These are phyloP conservation scores for Chrysoperla carnea DNA, from an alignment of 1,140 invertebrate species.

Conservation along the genomic window DNA sequence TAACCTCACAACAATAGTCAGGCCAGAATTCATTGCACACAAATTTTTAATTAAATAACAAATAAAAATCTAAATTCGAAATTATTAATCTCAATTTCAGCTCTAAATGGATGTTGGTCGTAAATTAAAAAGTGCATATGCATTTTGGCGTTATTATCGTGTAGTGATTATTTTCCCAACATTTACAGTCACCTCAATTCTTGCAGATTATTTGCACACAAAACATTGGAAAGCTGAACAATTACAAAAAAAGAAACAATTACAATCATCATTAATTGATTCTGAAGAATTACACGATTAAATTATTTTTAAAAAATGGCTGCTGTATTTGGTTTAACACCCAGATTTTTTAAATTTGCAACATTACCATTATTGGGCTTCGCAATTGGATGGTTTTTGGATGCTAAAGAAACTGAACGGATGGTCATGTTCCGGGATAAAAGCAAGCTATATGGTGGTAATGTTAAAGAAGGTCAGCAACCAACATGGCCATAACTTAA, in stretches of 20 bases:
- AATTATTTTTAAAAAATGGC: too few relatives aligned
- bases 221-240: neutral
- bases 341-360: slow-evolving; percentile 17
- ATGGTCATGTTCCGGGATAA: slow-evolving; percentile 57
- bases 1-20: too few relatives aligned
- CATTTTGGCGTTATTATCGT: neutral
- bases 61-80: too few relatives aligned
- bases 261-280: too few relatives aligned
- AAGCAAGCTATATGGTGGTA: slow-evolving; percentile 50
- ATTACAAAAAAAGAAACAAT: neutral
- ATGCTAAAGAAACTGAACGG: slow-evolving; percentile 44
- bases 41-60: too few relatives aligned
- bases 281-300: too few relatives aligned
- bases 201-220: neutral
- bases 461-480: slow-evolving; percentile 37
- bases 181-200: neutral
- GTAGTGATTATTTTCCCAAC: neutral
- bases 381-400: slow-evolving; percentile 40
- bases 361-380: slow-evolving; percentile 32
- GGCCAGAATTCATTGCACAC: too few relatives aligned
- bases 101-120: too few relatives aligned
- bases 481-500: slow-evolving; percentile 47
- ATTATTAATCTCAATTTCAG: too few relatives aligned
- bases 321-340: neutral
- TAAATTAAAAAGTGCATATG: too few relatives aligned